phyloP scores from a whole-genome alignment of 1,140 invertebrate species.

The Drosophila cardini region DNA sequence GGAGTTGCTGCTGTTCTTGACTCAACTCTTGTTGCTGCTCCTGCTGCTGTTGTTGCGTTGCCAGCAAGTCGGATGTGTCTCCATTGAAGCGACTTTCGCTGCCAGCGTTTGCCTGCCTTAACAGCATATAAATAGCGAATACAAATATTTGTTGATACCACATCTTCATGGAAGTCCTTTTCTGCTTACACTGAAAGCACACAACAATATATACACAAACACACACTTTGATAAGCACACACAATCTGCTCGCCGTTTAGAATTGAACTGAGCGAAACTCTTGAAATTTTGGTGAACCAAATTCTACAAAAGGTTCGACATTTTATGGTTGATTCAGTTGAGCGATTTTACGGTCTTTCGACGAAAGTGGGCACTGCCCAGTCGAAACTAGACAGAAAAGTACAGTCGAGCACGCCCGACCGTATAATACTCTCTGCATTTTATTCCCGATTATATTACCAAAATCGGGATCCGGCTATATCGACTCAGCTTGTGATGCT shows the following conservation, averaged over 20 bases:
- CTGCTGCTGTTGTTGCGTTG: slow-evolving; percentile 16
- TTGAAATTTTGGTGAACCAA: slow-evolving; percentile 54
- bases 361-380: slow-evolving; percentile 60
- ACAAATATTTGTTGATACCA: slow-evolving; percentile 59
- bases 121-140: slow-evolving; percentile 50
- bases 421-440: too few relatives aligned
- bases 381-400: too few relatives aligned
- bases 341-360: slow-evolving; percentile 75
- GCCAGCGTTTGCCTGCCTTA: slow-evolving; percentile 30
- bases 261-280: slow-evolving; percentile 63
- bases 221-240: slow-evolving; percentile 34
- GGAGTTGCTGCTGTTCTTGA: slow-evolving; percentile 45
- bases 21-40: slow-evolving; percentile 19
- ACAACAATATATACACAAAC: slow-evolving; percentile 5
- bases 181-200: slow-evolving; percentile 13
- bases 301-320: slow-evolving; percentile 65
- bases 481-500: too few relatives aligned
- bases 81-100: slow-evolving; percentile 61
- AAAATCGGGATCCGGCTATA: too few relatives aligned
- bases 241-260: slow-evolving; percentile 59
- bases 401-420: too few relatives aligned
- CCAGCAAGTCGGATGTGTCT: slow-evolving; percentile 53
- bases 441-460: too few relatives aligned
- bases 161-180: slow-evolving; percentile 46
- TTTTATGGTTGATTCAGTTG: slow-evolving; percentile 75